These are phyloP conservation scores for Adelognathus sp. DNA, from an alignment of 2,888 invertebrate genomes.

Conservation along the genomic window DNA sequence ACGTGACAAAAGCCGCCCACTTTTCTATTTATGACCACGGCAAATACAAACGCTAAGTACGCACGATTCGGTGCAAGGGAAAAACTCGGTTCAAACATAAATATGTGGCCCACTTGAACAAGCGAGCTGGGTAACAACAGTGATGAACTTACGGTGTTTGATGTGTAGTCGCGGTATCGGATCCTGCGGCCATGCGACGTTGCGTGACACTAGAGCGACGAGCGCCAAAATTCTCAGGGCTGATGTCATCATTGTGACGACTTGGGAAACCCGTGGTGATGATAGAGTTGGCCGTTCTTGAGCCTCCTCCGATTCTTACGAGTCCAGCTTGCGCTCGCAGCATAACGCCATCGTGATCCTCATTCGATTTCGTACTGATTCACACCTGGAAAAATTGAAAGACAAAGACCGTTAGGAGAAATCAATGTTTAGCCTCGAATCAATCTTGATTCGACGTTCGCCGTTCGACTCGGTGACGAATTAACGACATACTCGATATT, in stretches of 20 bases:
- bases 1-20: no score
- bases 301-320: slow-evolving; percentile 67
- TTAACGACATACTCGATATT: no score
- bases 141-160: slow-evolving; percentile 83
- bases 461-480: no score
- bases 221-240: slow-evolving; percentile 80
- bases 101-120: no score
- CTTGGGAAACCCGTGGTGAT: slow-evolving; percentile 39
- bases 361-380: slow-evolving; percentile 12
- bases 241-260: slow-evolving; percentile 69
- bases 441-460: background rate
- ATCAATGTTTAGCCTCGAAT: no score
- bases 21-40: no score
- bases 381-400: slow-evolving; percentile 24
- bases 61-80: no score
- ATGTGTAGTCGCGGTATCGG: slow-evolving; percentile 86
- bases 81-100: no score
- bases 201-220: slow-evolving; percentile 83
- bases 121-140: background rate
- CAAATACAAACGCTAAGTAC: no score
- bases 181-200: slow-evolving; percentile 89
- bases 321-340: slow-evolving; percentile 67
- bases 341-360: slow-evolving; percentile 70
- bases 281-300: slow-evolving; percentile 33
- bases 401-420: no score